A percentile compares a stretch with the other conserved stretches of the same genome.
These are phyloP conservation scores for Cheilosia grossa DNA, from an alignment of 2,888 invertebrate genomes.

Conservation along the genomic window DNA sequence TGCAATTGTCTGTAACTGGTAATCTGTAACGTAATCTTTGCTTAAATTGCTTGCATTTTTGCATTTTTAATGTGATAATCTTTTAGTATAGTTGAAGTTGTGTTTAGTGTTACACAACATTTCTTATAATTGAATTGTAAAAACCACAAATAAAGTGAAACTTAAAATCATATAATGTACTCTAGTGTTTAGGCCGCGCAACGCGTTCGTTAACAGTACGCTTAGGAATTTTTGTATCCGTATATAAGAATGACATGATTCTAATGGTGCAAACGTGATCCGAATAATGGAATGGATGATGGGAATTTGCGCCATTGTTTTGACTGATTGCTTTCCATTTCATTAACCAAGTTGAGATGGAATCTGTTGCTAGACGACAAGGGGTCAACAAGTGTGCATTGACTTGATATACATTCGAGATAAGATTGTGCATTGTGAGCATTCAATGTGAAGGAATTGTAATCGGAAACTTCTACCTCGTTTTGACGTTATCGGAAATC, in stretches of 20 bases:
- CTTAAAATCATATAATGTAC: background rate
- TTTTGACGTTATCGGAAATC: too few relatives aligned
- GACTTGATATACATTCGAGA: background rate
- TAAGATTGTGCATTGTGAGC: conserved; percentile 1
- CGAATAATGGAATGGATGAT: conserved; percentile 13
- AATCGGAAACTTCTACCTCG: background rate
- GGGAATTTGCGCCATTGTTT: conserved; percentile 1
- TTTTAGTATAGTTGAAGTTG: conserved; percentile 27
- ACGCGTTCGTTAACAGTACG: background rate
- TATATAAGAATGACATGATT: conserved; percentile 40
- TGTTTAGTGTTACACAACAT: background rate
- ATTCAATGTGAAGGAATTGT: background rate
- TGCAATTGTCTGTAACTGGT: conserved; percentile 76
- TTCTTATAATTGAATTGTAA: conserved; percentile 2
- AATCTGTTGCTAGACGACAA: conserved; percentile 15
- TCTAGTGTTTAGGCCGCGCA: background rate
- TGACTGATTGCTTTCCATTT: conserved; percentile 25
- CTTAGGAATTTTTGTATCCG: conserved; percentile 6
- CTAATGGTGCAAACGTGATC: conserved; percentile 25
- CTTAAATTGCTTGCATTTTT: conserved; percentile 44
- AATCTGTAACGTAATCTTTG: conserved; percentile 18
- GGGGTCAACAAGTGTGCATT: conserved; percentile 8
- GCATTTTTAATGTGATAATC: conserved; percentile 45
- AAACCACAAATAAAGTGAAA: conserved; percentile 19
- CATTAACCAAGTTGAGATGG: background rate